A percentile compares a stretch with the other conserved stretches of the same genome.
Evolutionary conservation across 1,140 invertebrate species (phyloP).

Genomic region (Mycetomoellerius zeteki): DNA sequence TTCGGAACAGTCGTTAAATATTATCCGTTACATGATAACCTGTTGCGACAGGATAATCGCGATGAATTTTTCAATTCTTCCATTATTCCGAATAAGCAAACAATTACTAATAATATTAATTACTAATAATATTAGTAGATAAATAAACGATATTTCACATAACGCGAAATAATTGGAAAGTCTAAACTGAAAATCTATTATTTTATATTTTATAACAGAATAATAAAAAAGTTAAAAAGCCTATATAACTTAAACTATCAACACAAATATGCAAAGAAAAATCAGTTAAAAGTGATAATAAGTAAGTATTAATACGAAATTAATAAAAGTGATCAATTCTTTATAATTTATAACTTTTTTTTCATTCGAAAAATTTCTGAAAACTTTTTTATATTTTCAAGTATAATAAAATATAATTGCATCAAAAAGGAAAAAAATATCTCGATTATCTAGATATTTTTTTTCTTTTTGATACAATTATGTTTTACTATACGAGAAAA

Average conservation of each 20-base stretch:
- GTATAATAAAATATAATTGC: not conserved
- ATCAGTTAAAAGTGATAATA: not conserved
- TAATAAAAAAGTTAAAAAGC: not conserved
- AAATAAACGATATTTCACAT: not conserved
- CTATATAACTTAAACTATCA: slow-evolving; percentile 7
- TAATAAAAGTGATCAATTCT: not conserved
- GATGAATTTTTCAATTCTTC: slow-evolving; percentile 29
- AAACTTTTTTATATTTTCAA: not conserved
- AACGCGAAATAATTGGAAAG: not conserved
- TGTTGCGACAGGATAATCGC: slow-evolving; percentile 50
- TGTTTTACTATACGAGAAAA: too few species aligned
- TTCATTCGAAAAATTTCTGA: not conserved
- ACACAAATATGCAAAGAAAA: slow-evolving; percentile 1
- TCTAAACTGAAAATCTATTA: not conserved
- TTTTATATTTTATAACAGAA: slow-evolving; percentile 1
- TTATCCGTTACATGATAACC: slow-evolving; percentile 44
- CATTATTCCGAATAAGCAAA: not conserved
- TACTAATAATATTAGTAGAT: not conserved
- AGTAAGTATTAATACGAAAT: not conserved
- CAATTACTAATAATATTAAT: slow-evolving; percentile 9
- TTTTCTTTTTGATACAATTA: too few species aligned
- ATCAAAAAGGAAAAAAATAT: not conserved
- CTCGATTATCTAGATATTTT: not conserved
- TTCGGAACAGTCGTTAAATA: slow-evolving; percentile 31
- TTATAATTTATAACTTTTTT: not conserved